Evolutionary conservation across 1,140 invertebrate species (phyloP), one percentile per base, ranked within the genome.

Genomic region (Eueides isabella): DNA sequence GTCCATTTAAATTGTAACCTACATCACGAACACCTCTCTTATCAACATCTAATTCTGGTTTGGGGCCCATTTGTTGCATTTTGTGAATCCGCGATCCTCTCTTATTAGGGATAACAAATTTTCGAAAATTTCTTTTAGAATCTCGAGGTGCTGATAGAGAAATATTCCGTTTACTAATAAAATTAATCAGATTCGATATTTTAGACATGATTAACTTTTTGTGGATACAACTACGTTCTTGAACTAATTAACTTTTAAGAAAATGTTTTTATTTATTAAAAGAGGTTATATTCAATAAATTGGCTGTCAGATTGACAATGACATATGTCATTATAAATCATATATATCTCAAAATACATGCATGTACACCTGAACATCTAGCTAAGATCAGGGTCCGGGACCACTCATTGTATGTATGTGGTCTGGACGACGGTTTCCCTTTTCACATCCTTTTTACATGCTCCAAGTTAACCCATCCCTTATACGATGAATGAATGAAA

Each of bases 101-200:
- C 87, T 97, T 97, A 78, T 96, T 96, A 26, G 94, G 93, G 0
- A 97, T 80, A 1, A 95, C 84, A 85, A 98, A 97, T 92, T 97
- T 97, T 44, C 95, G 92, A 84, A 97, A 97, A 93, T 97, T 97
- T 64, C 95, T 94, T 91, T 97, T 97, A 11, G 96, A 96, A 82
- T 94, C 92, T 55, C 94, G 78, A 16, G 87, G 76, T 33, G 92
- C 86, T 12, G 96, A 94, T 16, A 96, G 94, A 38, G 94, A 95
- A 80, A 97, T 95, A 38, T 82, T 83, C 79, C 96, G 79, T 79
- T 86, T 91, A 7, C 84, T 76, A 48, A 92, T 65, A 55, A 83
- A 85, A 79, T 93, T 89, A 19, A 92, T 64, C 28, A 93, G 74
- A 67, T 68, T 72, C 14, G 80, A 44, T 71, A 87, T 77, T 84